phyloP scores from a whole-genome alignment of 2,797 vertebrate genomes.

The Halcyon chelicuti region DNA sequence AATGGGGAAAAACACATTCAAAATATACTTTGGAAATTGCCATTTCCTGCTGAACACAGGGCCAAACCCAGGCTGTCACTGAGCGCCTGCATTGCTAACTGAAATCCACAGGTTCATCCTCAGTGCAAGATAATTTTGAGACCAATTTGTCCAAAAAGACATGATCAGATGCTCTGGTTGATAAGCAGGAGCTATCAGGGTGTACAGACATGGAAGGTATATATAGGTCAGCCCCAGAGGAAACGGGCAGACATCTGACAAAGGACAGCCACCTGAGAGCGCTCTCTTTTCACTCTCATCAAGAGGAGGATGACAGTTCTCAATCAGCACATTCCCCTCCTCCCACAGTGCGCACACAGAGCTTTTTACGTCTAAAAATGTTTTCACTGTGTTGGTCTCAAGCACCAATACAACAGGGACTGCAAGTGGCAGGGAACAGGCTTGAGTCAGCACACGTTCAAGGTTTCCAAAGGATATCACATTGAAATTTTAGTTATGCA shows the following conservation, averaged over 20 bases:
- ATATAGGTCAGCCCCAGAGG: rapidly evolving
- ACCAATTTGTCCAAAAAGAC: not conserved
- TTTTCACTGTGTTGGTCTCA: not conserved
- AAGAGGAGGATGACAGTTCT: not conserved
- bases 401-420: not conserved
- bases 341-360: not conserved
- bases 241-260: not conserved
- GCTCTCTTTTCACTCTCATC: not conserved
- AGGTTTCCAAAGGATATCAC: not conserved
- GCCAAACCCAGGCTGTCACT: not conserved
- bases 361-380: not conserved
- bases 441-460: not conserved
- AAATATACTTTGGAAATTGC: not conserved
- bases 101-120: not conserved
- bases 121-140: not conserved
- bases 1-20: not conserved
- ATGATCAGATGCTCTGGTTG: not conserved
- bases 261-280: not conserved
- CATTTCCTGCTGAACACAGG: not conserved
- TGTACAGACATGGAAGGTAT: rapidly evolving
- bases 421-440: not conserved
- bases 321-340: not conserved
- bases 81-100: not conserved
- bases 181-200: rapidly evolving
- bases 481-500: not conserved